A percentile compares a stretch with the other conserved stretches of the same genome.
phyloP scores from a whole-genome alignment of 2,113 vertebrate species.

The Aptenodytes forsteri region DNA sequence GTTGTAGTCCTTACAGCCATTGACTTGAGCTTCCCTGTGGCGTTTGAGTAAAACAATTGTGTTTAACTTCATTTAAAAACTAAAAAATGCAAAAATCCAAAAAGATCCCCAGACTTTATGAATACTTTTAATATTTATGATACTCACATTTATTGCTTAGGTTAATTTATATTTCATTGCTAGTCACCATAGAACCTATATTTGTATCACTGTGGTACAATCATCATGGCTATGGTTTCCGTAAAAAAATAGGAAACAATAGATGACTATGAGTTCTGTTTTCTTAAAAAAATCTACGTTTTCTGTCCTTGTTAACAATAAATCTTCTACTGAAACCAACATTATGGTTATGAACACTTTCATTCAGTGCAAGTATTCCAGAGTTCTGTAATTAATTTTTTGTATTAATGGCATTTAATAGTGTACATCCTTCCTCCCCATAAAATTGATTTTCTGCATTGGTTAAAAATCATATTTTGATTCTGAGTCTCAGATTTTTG shows the following conservation, averaged over 20 bases:
- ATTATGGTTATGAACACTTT: background rate
- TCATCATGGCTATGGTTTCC: background rate
- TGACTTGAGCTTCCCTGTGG: background rate
- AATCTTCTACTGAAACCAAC: background rate
- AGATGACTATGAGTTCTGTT: background rate
- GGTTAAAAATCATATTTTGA: background rate
- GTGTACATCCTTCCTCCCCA: background rate
- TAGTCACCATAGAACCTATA: accelerated
- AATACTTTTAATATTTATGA: background rate
- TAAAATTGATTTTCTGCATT: background rate
- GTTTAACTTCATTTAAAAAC: background rate
- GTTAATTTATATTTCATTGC: background rate
- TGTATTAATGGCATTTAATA: background rate
- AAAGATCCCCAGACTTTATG: background rate
- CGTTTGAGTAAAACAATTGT: background rate
- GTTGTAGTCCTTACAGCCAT: background rate
- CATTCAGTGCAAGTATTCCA: background rate
- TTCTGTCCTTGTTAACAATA: background rate
- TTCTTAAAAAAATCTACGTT: background rate
- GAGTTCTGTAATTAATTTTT: background rate
- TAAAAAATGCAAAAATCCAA: background rate
- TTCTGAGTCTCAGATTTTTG: background rate
- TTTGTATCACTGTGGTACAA: background rate
- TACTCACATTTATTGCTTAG: background rate
- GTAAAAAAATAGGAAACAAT: background rate